Evolutionary conservation across 2,113 vertebrate genomes (phyloP).

Genomic region (Xiphorhynchus elegans): DNA sequence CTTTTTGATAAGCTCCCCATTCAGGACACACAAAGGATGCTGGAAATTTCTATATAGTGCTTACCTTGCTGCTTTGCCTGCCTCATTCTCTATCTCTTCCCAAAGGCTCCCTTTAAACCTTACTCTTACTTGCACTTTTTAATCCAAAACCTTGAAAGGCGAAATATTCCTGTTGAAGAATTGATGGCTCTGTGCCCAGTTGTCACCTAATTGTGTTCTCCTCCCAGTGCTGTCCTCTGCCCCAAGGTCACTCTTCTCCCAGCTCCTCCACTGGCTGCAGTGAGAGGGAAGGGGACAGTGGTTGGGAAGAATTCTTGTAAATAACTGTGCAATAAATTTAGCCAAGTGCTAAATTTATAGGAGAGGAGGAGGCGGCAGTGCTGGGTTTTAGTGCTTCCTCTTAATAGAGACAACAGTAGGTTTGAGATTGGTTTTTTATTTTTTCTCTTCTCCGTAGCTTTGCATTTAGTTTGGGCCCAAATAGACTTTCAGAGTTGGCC

Average conservation of each 20-base stretch:
- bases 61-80: neutral
- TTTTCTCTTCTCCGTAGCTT: neutral
- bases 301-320: neutral
- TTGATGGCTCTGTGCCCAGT: neutral
- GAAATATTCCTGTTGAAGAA: neutral
- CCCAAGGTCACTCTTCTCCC: neutral
- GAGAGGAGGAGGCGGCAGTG: neutral
- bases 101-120: neutral
- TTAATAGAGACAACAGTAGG: neutral
- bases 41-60: neutral
- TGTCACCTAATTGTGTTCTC: neutral
- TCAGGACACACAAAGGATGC: neutral
- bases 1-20: neutral
- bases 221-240: neutral
- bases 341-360: neutral
- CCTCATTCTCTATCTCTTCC: neutral
- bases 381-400: neutral
- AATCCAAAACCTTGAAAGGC: neutral
- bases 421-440: neutral
- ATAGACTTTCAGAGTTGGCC: neutral
- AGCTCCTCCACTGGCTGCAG: neutral
- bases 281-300: neutral
- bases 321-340: neutral
- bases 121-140: neutral
- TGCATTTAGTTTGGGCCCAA: neutral